Conservation (phyloP, 2,797 vertebrate species). For the Triplophysa bombifrons region DNA sequence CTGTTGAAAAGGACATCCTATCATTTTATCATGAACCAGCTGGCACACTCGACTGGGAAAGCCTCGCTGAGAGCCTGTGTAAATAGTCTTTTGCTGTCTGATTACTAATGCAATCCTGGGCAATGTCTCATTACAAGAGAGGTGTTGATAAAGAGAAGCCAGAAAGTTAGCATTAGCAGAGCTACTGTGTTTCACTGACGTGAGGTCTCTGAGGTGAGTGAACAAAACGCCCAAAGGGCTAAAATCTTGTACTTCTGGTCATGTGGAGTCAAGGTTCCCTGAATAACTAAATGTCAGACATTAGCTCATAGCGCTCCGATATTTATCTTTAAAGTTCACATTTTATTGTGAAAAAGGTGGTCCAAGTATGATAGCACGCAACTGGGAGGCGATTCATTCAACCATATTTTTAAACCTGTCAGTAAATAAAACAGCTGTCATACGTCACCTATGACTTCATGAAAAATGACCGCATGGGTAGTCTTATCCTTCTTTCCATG, state of each 20-base stretch:
- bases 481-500: background rate
- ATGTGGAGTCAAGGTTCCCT: background rate
- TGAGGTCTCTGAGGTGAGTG: background rate
- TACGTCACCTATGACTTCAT: constrained; percentile 20
- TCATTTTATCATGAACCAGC: constrained; percentile 10
- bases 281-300: constrained; percentile 41
- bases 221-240: background rate
- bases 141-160: background rate
- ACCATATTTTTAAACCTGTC: constrained; percentile 41
- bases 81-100: constrained; percentile 22
- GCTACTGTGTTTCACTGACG: background rate
- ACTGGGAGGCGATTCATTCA: constrained; percentile 6
- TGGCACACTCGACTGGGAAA: background rate
- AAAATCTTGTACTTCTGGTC: background rate
- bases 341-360: constrained; percentile 28
- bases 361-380: constrained; percentile 29
- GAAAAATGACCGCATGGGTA: background rate
- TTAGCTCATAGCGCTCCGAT: constrained; percentile 37
- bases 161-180: background rate
- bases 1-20: constrained; percentile 10
- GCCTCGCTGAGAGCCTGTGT: background rate
- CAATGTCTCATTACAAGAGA: constrained; percentile 1
- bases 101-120: constrained; percentile 1
- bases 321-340: constrained; percentile 43
- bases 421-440: constrained; percentile 42